Evolutionary conservation across 1,140 invertebrate species (phyloP), one percentile per base, ranked within the genome.

Genomic region (Listronotus bonariensis): DNA sequence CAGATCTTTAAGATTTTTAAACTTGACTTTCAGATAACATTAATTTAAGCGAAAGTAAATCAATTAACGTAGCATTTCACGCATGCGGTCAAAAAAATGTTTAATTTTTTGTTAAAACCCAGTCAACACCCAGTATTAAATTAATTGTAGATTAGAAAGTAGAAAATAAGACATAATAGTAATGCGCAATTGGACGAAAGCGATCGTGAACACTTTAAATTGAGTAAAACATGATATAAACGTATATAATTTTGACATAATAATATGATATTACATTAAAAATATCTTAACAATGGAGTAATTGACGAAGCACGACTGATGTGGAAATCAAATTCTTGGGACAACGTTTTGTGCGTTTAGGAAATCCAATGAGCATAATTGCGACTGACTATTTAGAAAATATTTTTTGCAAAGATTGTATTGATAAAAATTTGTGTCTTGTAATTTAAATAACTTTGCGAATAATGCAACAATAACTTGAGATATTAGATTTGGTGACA

Each of bases 141-240:
- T 45, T 43, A 56, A 48, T 15, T 48, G 6, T 18, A 32, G 41
- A 52, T 61, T 61, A 61, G 59, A 61, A 61, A 61, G 46, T 46
- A 53, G 48, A 61, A 61, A 61, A 53, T 59, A 1, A 61, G 31
- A 17, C 18, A 46, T 61, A 61, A 45, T 45, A 45, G 15, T 52
- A 18, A 61, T 32, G 48, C 57, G 45, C 32, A 41, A n/a, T n/a
- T n/a, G n/a, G n/a, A 60, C 57, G 57, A 60, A 60, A 60, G 43
- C 57, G 57, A 38, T 45, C 43, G 12, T 38, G 55, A 26, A 26
- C 20, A 26, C 9, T n/a, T 11, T 45, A 43, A 54, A 54, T 12
- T 56, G 7, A 18, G 54, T 56, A 17, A 56, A 56, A 59, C 31
- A 59, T 46, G 15, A 7, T 31, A 48, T 45, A 59, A 34, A 59